Evolutionary conservation across 2,888 invertebrate species (phyloP).

Genomic region (Conomelus anceps): DNA sequence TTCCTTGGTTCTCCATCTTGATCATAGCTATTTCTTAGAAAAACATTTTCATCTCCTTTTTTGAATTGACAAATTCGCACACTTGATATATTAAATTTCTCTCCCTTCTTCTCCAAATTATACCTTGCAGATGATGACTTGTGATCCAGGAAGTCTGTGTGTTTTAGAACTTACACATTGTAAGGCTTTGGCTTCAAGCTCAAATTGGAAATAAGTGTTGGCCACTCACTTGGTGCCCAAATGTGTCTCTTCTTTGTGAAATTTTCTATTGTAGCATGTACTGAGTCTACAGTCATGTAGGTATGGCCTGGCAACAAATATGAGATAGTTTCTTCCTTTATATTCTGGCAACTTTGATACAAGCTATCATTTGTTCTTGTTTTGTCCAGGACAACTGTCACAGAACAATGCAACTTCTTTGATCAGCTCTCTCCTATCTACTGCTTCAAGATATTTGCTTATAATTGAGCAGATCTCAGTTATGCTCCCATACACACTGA

Average conservation of each 20-base stretch:
- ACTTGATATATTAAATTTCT: background rate
- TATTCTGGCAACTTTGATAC: constrained; percentile 25
- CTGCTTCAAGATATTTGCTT: constrained; percentile 31
- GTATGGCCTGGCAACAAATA: constrained; percentile 38
- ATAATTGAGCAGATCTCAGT: constrained; percentile 35
- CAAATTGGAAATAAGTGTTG: constrained; percentile 26
- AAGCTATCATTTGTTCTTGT: constrained; percentile 29
- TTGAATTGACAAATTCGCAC: background rate
- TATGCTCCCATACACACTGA: constrained; percentile 33
- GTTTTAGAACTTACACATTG: constrained; percentile 13
- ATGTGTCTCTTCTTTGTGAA: constrained; percentile 22
- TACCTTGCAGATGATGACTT: background rate
- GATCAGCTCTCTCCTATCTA: constrained; percentile 31
- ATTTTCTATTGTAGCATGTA: constrained; percentile 28
- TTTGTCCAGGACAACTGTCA: constrained; percentile 31
- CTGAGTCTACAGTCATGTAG: constrained; percentile 36
- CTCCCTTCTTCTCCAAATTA: background rate
- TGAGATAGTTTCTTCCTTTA: constrained; percentile 35
- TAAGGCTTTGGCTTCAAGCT: constrained; percentile 19
- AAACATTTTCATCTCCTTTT: background rate
- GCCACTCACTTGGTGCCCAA: constrained; percentile 31
- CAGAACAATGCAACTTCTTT: constrained; percentile 29
- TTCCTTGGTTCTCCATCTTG: background rate
- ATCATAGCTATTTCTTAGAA: background rate
- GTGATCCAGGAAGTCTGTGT: constrained; percentile 15